A percentile compares a stretch with the other conserved stretches of the same genome.
Conservation (phyloP, 2,888 invertebrate genomes). For the Xestia ashworthii region DNA sequence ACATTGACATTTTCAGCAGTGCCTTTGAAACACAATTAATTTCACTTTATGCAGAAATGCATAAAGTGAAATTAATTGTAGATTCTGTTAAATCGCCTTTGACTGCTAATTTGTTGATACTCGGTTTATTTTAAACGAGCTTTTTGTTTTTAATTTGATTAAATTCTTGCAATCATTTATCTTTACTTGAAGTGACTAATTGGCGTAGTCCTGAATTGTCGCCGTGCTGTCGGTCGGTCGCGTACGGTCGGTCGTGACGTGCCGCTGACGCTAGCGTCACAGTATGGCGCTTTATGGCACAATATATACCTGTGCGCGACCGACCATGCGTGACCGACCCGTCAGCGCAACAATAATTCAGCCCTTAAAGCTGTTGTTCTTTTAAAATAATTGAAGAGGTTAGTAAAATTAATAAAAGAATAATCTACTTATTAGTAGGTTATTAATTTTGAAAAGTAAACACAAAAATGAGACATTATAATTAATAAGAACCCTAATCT, state of each 20-base stretch:
- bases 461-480: not conserved
- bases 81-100: not conserved
- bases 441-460: not conserved
- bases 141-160: not conserved
- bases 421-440: not conserved
- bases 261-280: too few relatives aligned
- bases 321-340: too few relatives aligned
- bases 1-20: not conserved
- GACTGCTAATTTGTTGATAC: not conserved
- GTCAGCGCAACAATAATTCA: too few relatives aligned
- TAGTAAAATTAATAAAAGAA: too few relatives aligned
- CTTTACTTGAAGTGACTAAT: not conserved
- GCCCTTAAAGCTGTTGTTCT: not conserved
- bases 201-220: too few relatives aligned
- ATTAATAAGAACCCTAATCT: not conserved
- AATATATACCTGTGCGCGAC: too few relatives aligned
- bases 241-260: too few relatives aligned
- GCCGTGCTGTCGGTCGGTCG: too few relatives aligned
- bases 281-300: too few relatives aligned
- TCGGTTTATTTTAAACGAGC: not conserved
- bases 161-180: not conserved
- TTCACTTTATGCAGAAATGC: too few relatives aligned
- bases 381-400: not conserved
- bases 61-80: constrained; percentile 25
- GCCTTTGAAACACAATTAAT: constrained; percentile 23